Conservation (phyloP, 2,113 vertebrate genomes). For the Chloroceryle aenea region DNA sequence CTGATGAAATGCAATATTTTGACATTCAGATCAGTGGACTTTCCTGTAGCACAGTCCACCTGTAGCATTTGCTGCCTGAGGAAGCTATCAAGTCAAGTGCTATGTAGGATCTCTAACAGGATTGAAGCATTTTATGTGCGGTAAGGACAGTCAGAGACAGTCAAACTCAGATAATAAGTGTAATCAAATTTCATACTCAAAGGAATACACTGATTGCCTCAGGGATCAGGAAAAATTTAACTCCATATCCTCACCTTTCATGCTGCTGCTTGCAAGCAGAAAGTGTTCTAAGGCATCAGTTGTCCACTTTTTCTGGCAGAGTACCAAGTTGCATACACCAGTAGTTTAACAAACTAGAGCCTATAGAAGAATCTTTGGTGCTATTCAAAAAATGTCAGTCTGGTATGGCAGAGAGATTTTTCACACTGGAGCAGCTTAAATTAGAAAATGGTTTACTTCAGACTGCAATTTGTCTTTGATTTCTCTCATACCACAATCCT, state of each 20-base stretch:
- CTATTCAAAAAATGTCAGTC: background rate
- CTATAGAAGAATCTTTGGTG: background rate
- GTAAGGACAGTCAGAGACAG: background rate
- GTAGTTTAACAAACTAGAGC: background rate
- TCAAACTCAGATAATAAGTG: slow-evolving; percentile 48
- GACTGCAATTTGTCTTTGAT: background rate
- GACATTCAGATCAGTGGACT: background rate
- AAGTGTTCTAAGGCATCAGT: background rate
- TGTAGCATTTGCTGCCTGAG: background rate
- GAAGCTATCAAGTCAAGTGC: background rate
- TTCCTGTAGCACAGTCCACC: background rate
- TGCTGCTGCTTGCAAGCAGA: background rate
- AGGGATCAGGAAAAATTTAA: background rate
- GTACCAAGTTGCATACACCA: background rate
- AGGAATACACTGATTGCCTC: slow-evolving; percentile 49
- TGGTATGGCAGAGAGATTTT: background rate
- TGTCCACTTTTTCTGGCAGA: background rate
- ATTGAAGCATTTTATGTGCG: background rate
- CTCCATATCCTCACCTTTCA: background rate
- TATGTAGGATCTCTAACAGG: background rate
- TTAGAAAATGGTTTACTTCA: background rate
- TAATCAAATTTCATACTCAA: slow-evolving; percentile 67
- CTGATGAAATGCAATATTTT: background rate
- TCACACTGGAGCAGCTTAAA: background rate
- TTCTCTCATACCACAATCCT: background rate